A percentile compares a stretch with the other conserved stretches of the same genome.
These are phyloP conservation scores for Nyctibius grandis DNA, from an alignment of 2,797 vertebrate species.

Conservation along the genomic window DNA sequence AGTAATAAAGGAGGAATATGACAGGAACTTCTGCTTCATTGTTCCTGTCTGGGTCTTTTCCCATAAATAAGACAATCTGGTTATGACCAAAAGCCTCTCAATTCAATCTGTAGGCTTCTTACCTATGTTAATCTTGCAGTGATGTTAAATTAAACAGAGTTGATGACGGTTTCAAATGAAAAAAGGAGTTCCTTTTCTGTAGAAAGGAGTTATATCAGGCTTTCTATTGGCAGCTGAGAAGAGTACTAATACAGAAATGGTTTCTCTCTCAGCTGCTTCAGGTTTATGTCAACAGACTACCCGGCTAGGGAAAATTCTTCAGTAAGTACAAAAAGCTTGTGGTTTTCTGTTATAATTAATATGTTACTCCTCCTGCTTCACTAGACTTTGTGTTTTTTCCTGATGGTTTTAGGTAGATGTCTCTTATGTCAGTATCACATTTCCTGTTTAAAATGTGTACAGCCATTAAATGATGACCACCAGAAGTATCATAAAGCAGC, in stretches of 20 bases:
- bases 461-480: background rate
- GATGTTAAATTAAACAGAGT: background rate
- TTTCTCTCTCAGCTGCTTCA: background rate
- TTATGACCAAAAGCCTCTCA: background rate
- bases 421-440: background rate
- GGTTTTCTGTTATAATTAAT: background rate
- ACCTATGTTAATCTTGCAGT: background rate
- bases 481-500: background rate
- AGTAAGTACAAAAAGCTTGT: background rate
- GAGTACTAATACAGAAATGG: background rate
- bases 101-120: background rate
- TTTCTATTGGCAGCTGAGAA: background rate
- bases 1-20: fast-evolving
- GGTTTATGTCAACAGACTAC: background rate
- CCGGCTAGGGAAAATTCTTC: background rate
- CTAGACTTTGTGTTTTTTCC: background rate
- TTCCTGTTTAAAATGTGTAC: background rate
- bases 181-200: background rate
- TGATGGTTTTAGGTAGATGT: background rate
- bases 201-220: background rate
- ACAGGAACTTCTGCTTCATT: background rate
- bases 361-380: background rate
- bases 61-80: background rate
- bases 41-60: background rate
- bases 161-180: background rate